These are phyloP conservation scores for Apamea crenata DNA, from an alignment of 2,888 invertebrate species.

Conservation along the genomic window DNA sequence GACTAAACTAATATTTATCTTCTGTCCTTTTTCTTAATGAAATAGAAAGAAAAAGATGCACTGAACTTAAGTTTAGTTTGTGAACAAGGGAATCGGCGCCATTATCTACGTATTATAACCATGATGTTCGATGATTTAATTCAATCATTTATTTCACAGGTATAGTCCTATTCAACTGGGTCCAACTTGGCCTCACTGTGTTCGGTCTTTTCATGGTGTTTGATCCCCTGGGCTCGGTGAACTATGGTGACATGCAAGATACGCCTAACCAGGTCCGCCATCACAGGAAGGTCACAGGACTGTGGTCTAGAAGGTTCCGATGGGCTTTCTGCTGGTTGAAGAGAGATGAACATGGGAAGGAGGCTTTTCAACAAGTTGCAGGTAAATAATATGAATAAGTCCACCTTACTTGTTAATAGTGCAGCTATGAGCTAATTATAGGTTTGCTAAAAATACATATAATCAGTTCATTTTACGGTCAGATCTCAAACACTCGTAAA, in stretches of 20 bases:
- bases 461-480: background rate
- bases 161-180: slow-evolving; percentile 95
- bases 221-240: slow-evolving; percentile 94
- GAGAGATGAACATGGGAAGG: slow-evolving; percentile 93
- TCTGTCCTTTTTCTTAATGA: too few relatives aligned
- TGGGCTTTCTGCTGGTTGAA: slow-evolving; percentile 94
- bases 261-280: slow-evolving; percentile 92
- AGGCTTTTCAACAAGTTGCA: slow-evolving; percentile 95
- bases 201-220: slow-evolving; percentile 95
- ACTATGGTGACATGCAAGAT: slow-evolving; percentile 91
- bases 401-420: background rate
- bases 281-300: slow-evolving; percentile 92
- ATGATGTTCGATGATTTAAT: background rate
- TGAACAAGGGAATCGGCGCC: too few relatives aligned
- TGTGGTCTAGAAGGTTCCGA: slow-evolving; percentile 94
- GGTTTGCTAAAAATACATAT: background rate
- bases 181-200: slow-evolving; percentile 93
- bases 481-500: too few relatives aligned
- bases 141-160: slow-evolving; percentile 79
- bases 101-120: too few relatives aligned
- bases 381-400: slow-evolving; percentile 83
- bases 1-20: too few relatives aligned
- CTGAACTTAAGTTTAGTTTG: too few relatives aligned
- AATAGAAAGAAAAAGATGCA: too few relatives aligned
- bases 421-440: background rate